These are phyloP conservation scores for Oscheius sp. DNA, from an alignment of 2,888 invertebrate species.

Conservation along the genomic window DNA sequence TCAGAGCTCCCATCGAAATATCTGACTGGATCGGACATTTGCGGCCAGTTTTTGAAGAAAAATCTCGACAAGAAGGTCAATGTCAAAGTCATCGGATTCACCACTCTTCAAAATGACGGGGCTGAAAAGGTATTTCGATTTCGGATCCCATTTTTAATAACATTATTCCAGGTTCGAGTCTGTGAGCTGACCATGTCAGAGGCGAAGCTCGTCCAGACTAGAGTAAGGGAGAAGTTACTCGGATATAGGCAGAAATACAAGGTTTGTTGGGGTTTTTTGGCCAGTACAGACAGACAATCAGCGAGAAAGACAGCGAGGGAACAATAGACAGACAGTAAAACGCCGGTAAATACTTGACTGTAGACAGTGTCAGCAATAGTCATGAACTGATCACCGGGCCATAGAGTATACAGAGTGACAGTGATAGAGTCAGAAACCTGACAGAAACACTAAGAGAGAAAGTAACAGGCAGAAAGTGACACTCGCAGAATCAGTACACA, in stretches of 20 bases:
- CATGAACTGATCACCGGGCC: no score
- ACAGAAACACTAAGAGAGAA: no score
- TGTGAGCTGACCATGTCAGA: conserved; percentile 50
- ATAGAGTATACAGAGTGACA: no score
- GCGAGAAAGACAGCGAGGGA: no score
- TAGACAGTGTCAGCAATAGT: no score
- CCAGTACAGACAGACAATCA: background rate
- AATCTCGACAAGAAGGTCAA: conserved; percentile 42
- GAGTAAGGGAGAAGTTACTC: conserved; percentile 39
- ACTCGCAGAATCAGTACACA: no score
- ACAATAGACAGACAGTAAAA: no score
- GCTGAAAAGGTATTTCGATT: conserved; percentile 24
- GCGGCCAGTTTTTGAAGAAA: conserved; percentile 23
- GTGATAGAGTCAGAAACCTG: no score
- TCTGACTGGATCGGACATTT: background rate
- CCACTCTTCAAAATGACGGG: conserved; percentile 2
- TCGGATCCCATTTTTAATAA: no score
- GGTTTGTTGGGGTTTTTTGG: background rate
- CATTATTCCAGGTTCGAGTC: conserved; percentile 37
- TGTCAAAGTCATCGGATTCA: conserved; percentile 47
- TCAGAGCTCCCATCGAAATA: conserved; percentile 48
- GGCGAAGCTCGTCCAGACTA: conserved; percentile 43
- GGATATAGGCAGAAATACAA: conserved; percentile 43
- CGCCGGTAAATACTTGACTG: no score
- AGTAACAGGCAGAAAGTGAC: no score